Conservation (phyloP, 2,113 vertebrate species). For the Myiozetetes cayanensis region DNA sequence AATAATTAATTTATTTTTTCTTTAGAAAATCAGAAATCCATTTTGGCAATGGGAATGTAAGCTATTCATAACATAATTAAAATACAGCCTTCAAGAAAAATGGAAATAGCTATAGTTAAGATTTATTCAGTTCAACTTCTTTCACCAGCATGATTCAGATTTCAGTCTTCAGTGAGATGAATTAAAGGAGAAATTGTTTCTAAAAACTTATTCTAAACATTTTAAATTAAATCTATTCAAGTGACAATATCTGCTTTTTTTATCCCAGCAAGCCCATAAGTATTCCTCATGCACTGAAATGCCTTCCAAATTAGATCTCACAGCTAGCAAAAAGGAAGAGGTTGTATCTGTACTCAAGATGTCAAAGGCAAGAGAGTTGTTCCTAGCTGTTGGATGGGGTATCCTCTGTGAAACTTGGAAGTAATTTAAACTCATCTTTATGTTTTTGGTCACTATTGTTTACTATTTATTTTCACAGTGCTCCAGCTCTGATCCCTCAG, state of each 20-base stretch:
- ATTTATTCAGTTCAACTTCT: not conserved
- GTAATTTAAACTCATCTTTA: not conserved
- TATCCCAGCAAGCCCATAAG: not conserved
- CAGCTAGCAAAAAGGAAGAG: not conserved
- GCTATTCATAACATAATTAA: not conserved
- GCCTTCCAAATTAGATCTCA: not conserved
- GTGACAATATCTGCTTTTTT: not conserved
- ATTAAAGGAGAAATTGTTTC: not conserved
- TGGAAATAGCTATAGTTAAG: not conserved
- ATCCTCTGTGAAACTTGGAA: not conserved
- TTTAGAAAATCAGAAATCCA: slow-evolving; percentile 33
- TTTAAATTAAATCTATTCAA: not conserved
- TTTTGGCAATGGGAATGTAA: slow-evolving; percentile 14
- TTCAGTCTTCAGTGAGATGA: not conserved
- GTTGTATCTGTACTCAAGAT: not conserved
- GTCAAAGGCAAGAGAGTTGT: not conserved
- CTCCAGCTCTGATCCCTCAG: not conserved
- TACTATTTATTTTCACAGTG: not conserved
- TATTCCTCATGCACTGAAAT: not conserved
- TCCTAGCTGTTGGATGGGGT: not conserved
- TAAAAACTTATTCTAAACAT: not conserved
- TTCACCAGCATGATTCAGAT: not conserved
- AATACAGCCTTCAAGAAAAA: slow-evolving; percentile 9
- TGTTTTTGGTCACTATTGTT: not conserved
- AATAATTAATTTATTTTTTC: not conserved